Base-by-base conservation (phyloP, 23 tunicate genomes). In the Botrylloides violaceus region DNA sequence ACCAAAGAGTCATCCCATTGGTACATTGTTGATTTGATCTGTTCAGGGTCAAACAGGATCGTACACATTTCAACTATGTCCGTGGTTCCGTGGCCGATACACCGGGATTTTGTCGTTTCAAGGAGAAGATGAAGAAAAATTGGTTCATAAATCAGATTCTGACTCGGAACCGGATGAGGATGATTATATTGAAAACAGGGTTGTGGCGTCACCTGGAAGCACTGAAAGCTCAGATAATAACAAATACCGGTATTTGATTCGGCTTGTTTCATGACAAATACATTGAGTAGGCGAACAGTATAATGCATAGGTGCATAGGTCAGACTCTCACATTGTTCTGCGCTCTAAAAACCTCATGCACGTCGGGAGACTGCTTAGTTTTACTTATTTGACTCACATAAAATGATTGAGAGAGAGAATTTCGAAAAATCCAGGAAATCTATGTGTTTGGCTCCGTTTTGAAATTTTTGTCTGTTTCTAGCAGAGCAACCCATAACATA, bases 101-200 rank as follows among this genome's bases (percentile, higher is more conserved):
- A 79, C 34, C 12, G 97, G 97, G 6, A 64, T 83, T 5, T 76
- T 90, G 33, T 76, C 86, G 39, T 90, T 90, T 66, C 72, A 78
- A 12, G 82, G 84, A 2, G 97, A 90, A 22, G 84, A 90, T 66
- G 30, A 48, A 55, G 55, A 32, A 5, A 61, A 70, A 22, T 50
- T 66, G 65, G 55, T 36, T 29, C 78, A 77, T 2, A 83, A 88
- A 71, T 77, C 84, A 64, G 96, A 88, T 55, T 86, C 94, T 36
- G 96, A 88, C 33, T 77, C 84, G 64, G 96, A 88, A 37, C 80
- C 94, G 36, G 96, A 88, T 34, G 25, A 72, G 2, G 88, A 82
- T 1, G 79, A 76, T 6, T 75, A 33, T 3, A 64, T 26, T 24
- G 70, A 23, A 29, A 23, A 36, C 18, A 49, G 22, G 22, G 25